Conservation (phyloP, 1,140 invertebrate genomes). For the Oscheius sp. region DNA sequence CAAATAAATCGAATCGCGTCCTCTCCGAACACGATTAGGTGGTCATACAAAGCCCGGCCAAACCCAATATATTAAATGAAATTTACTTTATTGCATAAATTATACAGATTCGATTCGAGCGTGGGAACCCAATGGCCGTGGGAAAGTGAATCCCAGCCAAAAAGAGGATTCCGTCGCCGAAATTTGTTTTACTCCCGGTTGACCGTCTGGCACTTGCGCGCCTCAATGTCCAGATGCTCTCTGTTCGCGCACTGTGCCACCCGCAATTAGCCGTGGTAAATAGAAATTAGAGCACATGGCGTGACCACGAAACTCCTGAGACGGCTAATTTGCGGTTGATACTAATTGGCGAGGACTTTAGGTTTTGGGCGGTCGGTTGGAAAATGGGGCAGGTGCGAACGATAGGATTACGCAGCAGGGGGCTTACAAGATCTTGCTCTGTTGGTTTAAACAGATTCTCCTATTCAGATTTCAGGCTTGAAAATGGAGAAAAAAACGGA, state of each 20-base stretch:
- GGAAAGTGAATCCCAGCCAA: background rate
- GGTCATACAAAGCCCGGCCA: conserved; percentile 12
- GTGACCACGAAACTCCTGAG: background rate
- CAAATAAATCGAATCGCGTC: conserved; percentile 4
- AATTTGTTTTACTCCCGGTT: no score
- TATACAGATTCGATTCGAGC: conserved; percentile 6
- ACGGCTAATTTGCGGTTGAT: background rate
- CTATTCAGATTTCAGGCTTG: no score
- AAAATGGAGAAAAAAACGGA: no score
- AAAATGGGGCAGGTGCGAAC: background rate
- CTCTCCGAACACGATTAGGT: conserved; percentile 8
- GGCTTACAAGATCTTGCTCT: no score
- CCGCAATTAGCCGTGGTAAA: background rate
- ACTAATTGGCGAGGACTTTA: background rate
- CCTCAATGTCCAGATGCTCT: background rate
- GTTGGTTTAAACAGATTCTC: no score
- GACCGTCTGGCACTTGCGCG: no score
- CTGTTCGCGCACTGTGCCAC: conserved; percentile 7
- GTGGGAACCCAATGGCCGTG: background rate
- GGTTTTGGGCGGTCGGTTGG: background rate
- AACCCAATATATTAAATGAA: conserved; percentile 13
- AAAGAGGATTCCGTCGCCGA: background rate
- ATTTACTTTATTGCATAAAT: conserved; percentile 13
- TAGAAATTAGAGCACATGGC: conserved; percentile 31
- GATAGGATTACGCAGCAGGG: background rate